Evolutionary conservation across 2,888 invertebrate species (phyloP).

Genomic region (Carcina quercana): DNA sequence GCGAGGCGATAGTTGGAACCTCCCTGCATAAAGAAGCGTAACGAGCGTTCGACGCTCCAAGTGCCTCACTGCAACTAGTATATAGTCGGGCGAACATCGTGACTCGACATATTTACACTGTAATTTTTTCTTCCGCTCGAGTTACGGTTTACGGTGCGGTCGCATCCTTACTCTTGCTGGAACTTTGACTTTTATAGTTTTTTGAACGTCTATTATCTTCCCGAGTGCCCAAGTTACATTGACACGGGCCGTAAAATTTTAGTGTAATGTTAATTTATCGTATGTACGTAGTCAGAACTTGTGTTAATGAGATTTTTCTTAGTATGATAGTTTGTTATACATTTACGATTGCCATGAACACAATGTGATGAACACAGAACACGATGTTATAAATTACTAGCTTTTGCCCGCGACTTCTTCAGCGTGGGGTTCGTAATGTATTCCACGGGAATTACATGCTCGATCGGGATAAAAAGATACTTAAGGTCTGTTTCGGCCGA

Average conservation of each 20-base stretch:
- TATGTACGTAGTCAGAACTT: too few relatives aligned
- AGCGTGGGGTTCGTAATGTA: too few relatives aligned
- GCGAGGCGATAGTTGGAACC: slow-evolving; percentile 40
- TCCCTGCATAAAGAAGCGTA: slow-evolving; percentile 45
- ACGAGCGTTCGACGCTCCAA: slow-evolving; percentile 33
- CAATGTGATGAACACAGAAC: too few relatives aligned
- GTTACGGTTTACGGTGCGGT: slow-evolving; percentile 20
- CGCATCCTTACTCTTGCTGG: slow-evolving; percentile 7
- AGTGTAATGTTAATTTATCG: not conserved
- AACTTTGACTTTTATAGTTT: slow-evolving; percentile 2
- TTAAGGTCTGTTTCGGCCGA: too few relatives aligned
- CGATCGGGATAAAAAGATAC: too few relatives aligned
- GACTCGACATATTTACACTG: slow-evolving; percentile 39
- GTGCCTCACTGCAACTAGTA: too few relatives aligned
- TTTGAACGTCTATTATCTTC: slow-evolving; percentile 7
- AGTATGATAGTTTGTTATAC: too few relatives aligned
- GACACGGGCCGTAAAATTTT: slow-evolving; percentile 3
- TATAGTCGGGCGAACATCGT: slow-evolving; percentile 38
- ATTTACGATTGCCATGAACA: too few relatives aligned
- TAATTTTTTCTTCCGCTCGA: slow-evolving; percentile 30
- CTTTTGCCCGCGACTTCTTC: too few relatives aligned
- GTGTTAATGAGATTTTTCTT: too few relatives aligned
- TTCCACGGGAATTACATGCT: too few relatives aligned
- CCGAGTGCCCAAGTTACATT: slow-evolving; percentile 1
- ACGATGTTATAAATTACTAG: too few relatives aligned